These are phyloP conservation scores for Caranx melampygus DNA, from an alignment of 2,113 vertebrate genomes.

Conservation along the genomic window DNA sequence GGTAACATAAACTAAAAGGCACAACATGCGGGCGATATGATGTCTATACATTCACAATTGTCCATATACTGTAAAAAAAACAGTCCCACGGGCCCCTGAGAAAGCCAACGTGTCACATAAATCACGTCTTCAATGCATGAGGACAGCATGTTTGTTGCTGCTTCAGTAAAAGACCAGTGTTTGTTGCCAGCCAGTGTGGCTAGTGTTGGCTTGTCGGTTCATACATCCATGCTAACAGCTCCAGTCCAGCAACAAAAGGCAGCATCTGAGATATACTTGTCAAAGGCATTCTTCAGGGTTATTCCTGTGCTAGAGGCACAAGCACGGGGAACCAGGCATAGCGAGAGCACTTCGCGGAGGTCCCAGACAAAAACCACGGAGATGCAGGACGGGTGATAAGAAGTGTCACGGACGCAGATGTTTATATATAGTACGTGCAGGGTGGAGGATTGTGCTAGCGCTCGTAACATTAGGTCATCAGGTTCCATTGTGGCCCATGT, in stretches of 20 bases:
- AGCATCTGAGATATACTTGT: conserved; percentile 72
- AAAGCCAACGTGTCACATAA: conserved; percentile 70
- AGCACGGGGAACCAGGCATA: conserved; percentile 63
- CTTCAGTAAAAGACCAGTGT: conserved; percentile 62
- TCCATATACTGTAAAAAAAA: conserved; percentile 73
- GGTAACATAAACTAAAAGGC: conserved; percentile 77
- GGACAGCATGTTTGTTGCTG: conserved; percentile 71
- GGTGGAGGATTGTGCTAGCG: conserved; percentile 50
- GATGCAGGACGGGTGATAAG: conserved; percentile 80
- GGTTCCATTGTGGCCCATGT: conserved; percentile 19
- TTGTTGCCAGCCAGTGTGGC: conserved; percentile 65
- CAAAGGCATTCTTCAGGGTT: conserved; percentile 82
- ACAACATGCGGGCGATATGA: conserved; percentile 72
- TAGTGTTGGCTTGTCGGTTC: conserved; percentile 78
- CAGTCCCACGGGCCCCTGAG: conserved; percentile 49
- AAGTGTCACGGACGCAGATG: conserved; percentile 72
- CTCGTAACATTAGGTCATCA: conserved; percentile 37
- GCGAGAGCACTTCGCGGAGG: conserved; percentile 73
- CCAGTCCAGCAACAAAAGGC: conserved; percentile 76
- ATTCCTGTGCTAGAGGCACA: conserved; percentile 65
- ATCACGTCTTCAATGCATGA: conserved; percentile 75
- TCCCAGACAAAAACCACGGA: conserved; percentile 71
- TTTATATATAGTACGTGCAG: conserved; percentile 81
- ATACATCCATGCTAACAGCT: conserved; percentile 71
- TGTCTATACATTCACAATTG: conserved; percentile 62